Evolutionary conservation across 2,113 vertebrate genomes (phyloP).

Genomic region (Brachirus orientalis): DNA sequence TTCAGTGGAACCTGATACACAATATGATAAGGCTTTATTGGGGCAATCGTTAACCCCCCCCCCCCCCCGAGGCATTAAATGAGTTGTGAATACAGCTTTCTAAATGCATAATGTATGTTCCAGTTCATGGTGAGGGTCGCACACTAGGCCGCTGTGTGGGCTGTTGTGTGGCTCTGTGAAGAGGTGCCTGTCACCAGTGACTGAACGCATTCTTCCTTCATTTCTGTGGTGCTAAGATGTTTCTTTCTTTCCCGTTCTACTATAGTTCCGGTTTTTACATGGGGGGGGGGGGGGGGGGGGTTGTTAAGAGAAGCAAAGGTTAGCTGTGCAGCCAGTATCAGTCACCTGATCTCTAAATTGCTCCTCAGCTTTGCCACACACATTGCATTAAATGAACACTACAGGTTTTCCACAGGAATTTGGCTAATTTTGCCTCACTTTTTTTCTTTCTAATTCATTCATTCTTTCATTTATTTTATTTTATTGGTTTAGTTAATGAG

Average conservation of each 20-base stretch:
- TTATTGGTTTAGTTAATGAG: too few relatives aligned
- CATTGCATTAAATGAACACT: constrained; percentile 5
- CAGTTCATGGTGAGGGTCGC: constrained; percentile 48
- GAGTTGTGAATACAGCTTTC: constrained; percentile 64
- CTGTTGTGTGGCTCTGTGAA: constrained; percentile 69
- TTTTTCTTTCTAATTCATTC: not conserved
- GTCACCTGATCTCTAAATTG: constrained; percentile 49
- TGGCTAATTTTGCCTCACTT: not conserved
- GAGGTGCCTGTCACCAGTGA: constrained; percentile 76
- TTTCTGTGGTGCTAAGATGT: constrained; percentile 79
- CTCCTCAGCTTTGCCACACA: constrained; percentile 17
- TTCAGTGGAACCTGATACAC: not conserved
- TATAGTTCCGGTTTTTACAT: constrained; percentile 59
- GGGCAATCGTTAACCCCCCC: not conserved
- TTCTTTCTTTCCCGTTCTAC: constrained; percentile 39
- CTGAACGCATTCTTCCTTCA: constrained; percentile 71
- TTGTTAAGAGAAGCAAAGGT: constrained; percentile 64
- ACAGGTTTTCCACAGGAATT: constrained; percentile 1
- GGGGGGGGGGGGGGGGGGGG: too few relatives aligned
- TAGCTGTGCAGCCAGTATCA: constrained; percentile 39
- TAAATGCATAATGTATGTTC: constrained; percentile 71
- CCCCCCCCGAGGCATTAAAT: constrained; percentile 40
- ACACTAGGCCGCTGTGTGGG: constrained; percentile 69
- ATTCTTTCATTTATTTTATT: not conserved
- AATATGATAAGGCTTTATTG: constrained; percentile 11